Percentiles rank a stretch among this genome's conserved stretches.
phyloP scores from a whole-genome alignment of 2,113 vertebrate genomes.

The Ptilonorhynchus violaceus region DNA sequence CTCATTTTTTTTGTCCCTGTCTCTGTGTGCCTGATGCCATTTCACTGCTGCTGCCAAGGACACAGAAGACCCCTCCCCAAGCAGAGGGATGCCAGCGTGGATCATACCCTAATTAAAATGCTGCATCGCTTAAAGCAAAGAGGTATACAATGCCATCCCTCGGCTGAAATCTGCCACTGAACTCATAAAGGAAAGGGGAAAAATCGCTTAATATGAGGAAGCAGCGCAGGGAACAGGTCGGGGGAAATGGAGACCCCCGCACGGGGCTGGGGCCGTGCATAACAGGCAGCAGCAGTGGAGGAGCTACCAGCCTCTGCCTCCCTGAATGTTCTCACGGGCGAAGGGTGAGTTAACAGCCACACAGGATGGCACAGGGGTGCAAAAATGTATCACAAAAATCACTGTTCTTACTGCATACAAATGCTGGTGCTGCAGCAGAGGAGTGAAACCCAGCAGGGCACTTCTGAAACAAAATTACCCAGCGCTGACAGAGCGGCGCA shows the following conservation, averaged over 20 bases:
- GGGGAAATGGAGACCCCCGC: accelerated
- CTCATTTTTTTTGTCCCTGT: background rate
- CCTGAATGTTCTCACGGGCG: accelerated
- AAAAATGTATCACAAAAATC: accelerated
- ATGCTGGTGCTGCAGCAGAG: background rate
- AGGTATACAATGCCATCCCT: background rate
- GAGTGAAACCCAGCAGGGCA: background rate
- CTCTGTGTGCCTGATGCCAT: no score
- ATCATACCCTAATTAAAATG: background rate
- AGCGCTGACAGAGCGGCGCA: background rate
- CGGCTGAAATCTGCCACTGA: background rate
- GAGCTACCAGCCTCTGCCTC: background rate
- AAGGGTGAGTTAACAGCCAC: background rate
- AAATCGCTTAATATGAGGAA: background rate
- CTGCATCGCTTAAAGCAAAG: accelerated
- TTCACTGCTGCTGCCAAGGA: background rate
- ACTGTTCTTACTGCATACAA: background rate
- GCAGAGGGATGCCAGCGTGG: no score
- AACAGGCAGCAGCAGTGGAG: accelerated
- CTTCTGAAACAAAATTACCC: background rate
- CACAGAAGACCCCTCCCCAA: background rate
- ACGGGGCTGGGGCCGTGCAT: accelerated
- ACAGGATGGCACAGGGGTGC: background rate
- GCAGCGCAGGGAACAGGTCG: background rate
- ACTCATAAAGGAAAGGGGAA: background rate